These are phyloP conservation scores for Heterotilapia buettikoferi DNA, from an alignment of 2,113 vertebrate species.

Conservation along the genomic window DNA sequence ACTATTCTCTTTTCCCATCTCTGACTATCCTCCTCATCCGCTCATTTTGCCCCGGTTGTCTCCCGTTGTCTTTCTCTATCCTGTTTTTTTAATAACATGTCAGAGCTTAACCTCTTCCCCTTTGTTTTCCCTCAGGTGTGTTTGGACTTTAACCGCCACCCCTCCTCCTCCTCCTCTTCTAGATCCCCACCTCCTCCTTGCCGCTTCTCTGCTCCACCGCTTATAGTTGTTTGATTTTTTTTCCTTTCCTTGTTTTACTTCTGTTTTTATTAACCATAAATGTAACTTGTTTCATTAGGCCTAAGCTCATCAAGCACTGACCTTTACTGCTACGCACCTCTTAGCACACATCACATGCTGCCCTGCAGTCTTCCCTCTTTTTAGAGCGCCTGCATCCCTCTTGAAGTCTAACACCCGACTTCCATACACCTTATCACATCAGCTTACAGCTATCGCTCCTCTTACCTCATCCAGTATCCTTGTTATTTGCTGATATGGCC, in stretches of 20 bases:
- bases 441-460: conserved; percentile 29
- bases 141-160: conserved; percentile 12
- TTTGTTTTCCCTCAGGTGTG: conserved; percentile 37
- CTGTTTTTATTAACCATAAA: conserved; percentile 52
- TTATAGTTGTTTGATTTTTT: conserved; percentile 7
- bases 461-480: conserved; percentile 10
- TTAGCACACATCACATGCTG: conserved; percentile 5
- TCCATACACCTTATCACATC: conserved; percentile 43
- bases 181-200: not conserved
- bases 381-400: not conserved
- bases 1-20: conserved; percentile 25
- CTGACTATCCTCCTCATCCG: conserved; percentile 15
- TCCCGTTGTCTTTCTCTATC: not conserved
- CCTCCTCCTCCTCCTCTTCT: not conserved
- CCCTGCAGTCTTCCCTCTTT: not conserved
- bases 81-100: conserved; percentile 49
- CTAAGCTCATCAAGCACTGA: conserved; percentile 49
- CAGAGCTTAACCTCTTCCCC: conserved; percentile 42
- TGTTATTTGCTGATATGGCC: conserved; percentile 34
- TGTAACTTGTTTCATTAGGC: conserved; percentile 47
- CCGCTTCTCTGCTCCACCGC: not conserved
- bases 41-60: not conserved
- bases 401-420: conserved; percentile 12
- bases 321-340: conserved; percentile 9
- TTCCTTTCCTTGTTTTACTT: conserved; percentile 9